Evolutionary conservation across 2,888 invertebrate genomes (phyloP).

Genomic region (Mimumesa dahlbomi): DNA sequence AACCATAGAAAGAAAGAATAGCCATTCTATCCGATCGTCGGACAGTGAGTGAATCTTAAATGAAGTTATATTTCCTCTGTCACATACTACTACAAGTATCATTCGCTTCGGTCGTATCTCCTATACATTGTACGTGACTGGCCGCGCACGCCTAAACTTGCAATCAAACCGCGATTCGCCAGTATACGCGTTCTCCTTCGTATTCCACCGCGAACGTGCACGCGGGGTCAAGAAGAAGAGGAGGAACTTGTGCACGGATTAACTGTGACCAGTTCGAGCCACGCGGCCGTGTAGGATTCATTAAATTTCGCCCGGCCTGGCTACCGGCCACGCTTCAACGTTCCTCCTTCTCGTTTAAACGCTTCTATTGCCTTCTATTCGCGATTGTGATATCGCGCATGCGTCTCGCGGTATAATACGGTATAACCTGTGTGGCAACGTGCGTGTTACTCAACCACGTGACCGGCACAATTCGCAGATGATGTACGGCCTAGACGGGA

Average conservation of each 20-base stretch:
- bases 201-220: constrained; percentile 38
- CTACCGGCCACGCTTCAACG: neutral
- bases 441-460: constrained; percentile 47
- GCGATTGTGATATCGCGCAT: constrained; percentile 38
- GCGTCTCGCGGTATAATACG: constrained; percentile 25
- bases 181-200: constrained; percentile 40
- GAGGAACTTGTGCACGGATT: constrained; percentile 53
- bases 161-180: constrained; percentile 48
- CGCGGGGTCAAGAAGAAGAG: constrained; percentile 39
- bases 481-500: constrained; percentile 27
- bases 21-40: no score
- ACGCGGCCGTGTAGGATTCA: constrained; percentile 57
- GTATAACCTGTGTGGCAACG: constrained; percentile 25
- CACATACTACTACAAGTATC: no score
- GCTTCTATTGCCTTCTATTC: neutral
- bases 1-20: no score
- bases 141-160: constrained; percentile 1
- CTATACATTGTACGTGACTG: no score
- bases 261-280: constrained; percentile 66
- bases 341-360: neutral
- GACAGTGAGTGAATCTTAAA: no score
- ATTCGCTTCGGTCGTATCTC: no score
- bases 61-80: no score
- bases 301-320: constrained; percentile 46
- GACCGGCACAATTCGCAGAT: constrained; percentile 25